These are phyloP conservation scores for Tipula helvola DNA, from an alignment of 2,888 invertebrate genomes.

Conservation along the genomic window DNA sequence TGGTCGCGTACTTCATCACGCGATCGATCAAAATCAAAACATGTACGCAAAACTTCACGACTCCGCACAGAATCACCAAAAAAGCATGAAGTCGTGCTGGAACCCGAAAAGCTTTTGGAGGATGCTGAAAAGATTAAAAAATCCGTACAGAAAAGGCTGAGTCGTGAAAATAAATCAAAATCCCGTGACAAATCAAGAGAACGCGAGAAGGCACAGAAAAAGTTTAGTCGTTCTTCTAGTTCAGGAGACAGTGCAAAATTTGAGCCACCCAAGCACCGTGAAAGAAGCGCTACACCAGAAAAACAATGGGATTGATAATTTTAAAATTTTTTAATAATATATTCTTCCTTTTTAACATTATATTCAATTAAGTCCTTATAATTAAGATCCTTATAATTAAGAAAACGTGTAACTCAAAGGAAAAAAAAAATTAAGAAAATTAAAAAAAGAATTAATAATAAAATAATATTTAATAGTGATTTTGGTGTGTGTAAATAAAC, in stretches of 20 bases:
- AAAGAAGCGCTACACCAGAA: slow-evolving; percentile 16
- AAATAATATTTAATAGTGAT: neutral
- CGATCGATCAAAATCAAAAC: slow-evolving; percentile 18
- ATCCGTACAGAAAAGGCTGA: slow-evolving; percentile 26
- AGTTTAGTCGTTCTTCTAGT: neutral
- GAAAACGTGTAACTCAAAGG: neutral
- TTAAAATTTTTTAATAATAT: neutral
- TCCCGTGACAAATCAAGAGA: neutral
- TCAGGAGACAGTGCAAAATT: slow-evolving; percentile 19
- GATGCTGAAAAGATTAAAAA: slow-evolving; percentile 30
- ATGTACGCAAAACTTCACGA: neutral
- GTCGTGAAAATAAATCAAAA: neutral
- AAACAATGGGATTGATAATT: slow-evolving; percentile 8
- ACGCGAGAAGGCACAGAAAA: neutral
- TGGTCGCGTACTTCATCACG: slow-evolving; percentile 21
- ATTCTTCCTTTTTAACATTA: neutral
- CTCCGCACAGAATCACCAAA: neutral
- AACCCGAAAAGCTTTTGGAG: slow-evolving; percentile 28
- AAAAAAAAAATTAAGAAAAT: neutral
- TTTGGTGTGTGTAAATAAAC: neutral
- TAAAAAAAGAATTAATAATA: neutral
- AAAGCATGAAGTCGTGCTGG: slow-evolving; percentile 18
- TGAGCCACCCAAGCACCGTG: slow-evolving; percentile 18
- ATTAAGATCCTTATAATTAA: neutral
- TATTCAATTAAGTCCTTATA: neutral